Base-by-base conservation (phyloP, 2,113 vertebrate genomes). In the Micronycteris hirsuta region DNA sequence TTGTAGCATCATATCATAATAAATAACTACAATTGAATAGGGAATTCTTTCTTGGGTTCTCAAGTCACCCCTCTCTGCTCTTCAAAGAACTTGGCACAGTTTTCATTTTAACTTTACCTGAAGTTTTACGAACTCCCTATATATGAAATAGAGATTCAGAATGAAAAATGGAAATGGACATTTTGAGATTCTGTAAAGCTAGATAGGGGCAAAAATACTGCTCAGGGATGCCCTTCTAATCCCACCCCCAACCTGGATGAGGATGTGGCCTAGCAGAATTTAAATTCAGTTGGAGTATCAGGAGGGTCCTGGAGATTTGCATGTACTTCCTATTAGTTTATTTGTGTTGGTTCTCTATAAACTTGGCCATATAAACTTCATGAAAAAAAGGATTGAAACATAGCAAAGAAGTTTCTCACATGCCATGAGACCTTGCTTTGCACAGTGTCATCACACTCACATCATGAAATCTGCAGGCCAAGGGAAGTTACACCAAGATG, bases 151-250 rank as follows among this genome's bases (percentile, higher is more conserved):
- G 22, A 86, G 81, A 93, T 77, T 85, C 58, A 63, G 65, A 92
- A 85, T 36, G 28, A 41, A 88, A 67, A 95, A 68, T 26, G 24
- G 3, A 82, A 91, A 77, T 82, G 31, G 49, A 20, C 31, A 78
- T 96, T 89, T 54, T 95, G 49, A 93, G 68, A 43, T 89, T 65
- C 41, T 74, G n/a, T 8, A 73, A 87, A 96, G 52, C 63, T 67
- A 84, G 33, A 56, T 22, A 88, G 38, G 77, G n/a, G 45, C 28
- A 89, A 65, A 83, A 33, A 73, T 49, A 61, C 47, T 81, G 19
- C 22, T 74, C 38, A 68, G 71, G 22, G 36, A 88, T 93, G 1
- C 20, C 82, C 76, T 93, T 61, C 24, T 71, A 77, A 24, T 7
- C 54, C n/a, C 45, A 73, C 2, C 7, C 20, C 22, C 0, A 47